Evolutionary conservation across 2,797 vertebrate genomes (phyloP), one percentile per base, ranked within the genome.

Genomic region (Sebastes iracundus): DNA sequence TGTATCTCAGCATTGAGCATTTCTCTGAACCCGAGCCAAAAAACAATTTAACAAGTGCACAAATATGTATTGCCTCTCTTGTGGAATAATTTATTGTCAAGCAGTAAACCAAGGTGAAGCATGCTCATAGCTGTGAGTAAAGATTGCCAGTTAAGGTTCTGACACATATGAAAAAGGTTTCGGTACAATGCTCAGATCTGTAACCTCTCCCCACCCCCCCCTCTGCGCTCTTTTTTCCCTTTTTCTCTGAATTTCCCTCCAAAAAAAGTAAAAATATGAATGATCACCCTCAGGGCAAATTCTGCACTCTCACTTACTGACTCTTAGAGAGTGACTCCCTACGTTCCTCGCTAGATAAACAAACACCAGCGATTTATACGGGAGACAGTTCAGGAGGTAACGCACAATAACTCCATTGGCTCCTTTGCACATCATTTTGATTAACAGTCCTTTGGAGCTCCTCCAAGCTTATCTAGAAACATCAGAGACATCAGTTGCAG

Each of bases 201-300:
- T 56, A 82, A 71, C 80, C 80, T 72, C 68, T 65, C 69, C 52
- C 76, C 76, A 27, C 63, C 68, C 55, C 23, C 49, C 27, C 49
- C 20, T 9, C 49, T 4, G 20, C 20, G 59, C 68, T 18, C 72
- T 70, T 27, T 62, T 60, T 58, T 61, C 6, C n/a, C 8, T 61
- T 59, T 72, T 82, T 79, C 82, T 84, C 32, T 61, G 76, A 91
- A 86, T 89, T 92, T 86, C 69, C 93, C 93, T 94, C 78, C 86
- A 68, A 90, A 88, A 87, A 81, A 78, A 79, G 53, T 49, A 49
- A 75, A 87, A 91, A 83, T 88, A 89, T 92, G 93, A 90, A 94
- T 93, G 86, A 93, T 94, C 81, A 89, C 86, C 80, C 92, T 83
- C 12, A 28, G 91, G 94, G 85, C 87, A 93, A 95, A 95, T 83